Percentiles rank a stretch among this genome's conserved stretches.
These are phyloP conservation scores for Archips crataeganus DNA, from an alignment of 2,888 invertebrate genomes.

Conservation along the genomic window DNA sequence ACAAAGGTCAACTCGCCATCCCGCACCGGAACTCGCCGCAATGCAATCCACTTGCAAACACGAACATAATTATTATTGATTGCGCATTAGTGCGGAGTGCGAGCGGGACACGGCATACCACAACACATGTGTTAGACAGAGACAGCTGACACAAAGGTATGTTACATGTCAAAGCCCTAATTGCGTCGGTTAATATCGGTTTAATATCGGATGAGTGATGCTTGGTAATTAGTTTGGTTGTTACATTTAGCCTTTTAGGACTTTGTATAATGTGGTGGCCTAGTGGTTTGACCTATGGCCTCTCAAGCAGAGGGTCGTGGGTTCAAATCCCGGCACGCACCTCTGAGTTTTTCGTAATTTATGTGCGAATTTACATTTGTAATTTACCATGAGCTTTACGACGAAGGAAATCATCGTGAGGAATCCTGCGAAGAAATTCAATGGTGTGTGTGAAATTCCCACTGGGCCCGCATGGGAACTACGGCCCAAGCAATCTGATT, in stretches of 20 bases:
- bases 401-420: too few relatives aligned
- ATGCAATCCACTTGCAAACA: conserved; percentile 80
- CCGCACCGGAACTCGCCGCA: conserved; percentile 56
- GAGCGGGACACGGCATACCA: conserved; percentile 49
- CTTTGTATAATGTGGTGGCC: too few relatives aligned
- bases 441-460: too few relatives aligned
- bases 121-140: conserved; percentile 47
- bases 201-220: conserved; percentile 40
- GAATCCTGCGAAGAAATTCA: too few relatives aligned
- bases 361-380: too few relatives aligned
- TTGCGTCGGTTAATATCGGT: conserved; percentile 55
- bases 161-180: conserved; percentile 73
- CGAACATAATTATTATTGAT: conserved; percentile 84
- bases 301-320: too few relatives aligned
- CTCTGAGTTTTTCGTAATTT: too few relatives aligned
- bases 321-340: too few relatives aligned
- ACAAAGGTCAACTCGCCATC: conserved; percentile 16
- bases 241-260: background rate
- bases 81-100: conserved; percentile 71
- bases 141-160: conserved; percentile 54
- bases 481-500: too few relatives aligned
- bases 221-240: conserved; percentile 35
- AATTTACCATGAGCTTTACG: too few relatives aligned
- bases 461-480: too few relatives aligned
- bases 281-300: too few relatives aligned